Evolutionary conservation across 2,888 invertebrate species (phyloP), one percentile per base, ranked within the genome.

Genomic region (Clistopyga incitator): DNA sequence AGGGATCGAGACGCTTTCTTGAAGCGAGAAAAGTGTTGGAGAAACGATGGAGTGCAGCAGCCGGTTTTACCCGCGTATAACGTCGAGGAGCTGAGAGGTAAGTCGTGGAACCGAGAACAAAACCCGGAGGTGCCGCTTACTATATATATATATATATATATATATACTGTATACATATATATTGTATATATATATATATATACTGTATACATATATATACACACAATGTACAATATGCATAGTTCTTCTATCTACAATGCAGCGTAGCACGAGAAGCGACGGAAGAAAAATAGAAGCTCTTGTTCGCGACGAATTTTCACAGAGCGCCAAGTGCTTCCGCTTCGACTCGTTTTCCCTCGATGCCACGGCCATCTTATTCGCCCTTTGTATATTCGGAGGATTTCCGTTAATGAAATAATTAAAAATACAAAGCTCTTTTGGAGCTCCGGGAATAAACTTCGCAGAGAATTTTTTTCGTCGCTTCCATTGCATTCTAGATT

Each of bases 381-480:
- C 74, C 81, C 81, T 82, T 84, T 89, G 86, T 87, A 85, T 87
- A 87, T 87, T 88, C 81, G 81, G 84, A 85, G 86, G 87, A 88
- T 87, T 88, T 86, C 67, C 84, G 74, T 85, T 87, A 88, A 89
- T 89, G 88, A 89, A 89, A 87, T 88, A 86, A 88, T 89, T 87
- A 86, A 87, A 89, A 89, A 88, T 88, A 87, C 87, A 88, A 87
- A 88, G 86, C 86, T 87, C 76, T 61, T 56, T 65, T 50, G 70
- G 68, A 72, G 74, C 54, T 65, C 29, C 56, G 45, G 18, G 42
- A 61, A 61, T 45, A 75, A 80, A 52, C 68, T 68, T 23, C 15
- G 47, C 42, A 34, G 13, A 29, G 64, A 52, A 59, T 80, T 74
- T 42, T 65, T 67, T 78, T 80, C 64, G 70, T 64, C 47, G 25